Evolutionary conservation across 2,888 invertebrate genomes (phyloP), one percentile per base, ranked within the genome.

Genomic region (Caradrina clavipalpis): DNA sequence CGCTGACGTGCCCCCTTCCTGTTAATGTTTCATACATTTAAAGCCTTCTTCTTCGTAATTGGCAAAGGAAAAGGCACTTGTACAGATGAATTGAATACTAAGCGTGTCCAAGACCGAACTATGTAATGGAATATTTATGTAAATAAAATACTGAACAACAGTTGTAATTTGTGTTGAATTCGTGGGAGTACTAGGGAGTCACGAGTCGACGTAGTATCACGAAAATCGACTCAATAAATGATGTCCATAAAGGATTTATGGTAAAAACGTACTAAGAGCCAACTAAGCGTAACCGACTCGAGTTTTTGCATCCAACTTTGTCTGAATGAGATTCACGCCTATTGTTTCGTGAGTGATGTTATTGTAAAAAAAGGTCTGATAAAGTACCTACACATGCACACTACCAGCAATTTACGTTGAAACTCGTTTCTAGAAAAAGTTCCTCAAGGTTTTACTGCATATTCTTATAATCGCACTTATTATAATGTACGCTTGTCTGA

Each of bases 311-410:
- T 61, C 54, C 47, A 53, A 69, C 57, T 22, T 61, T 61, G 58
- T 69, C 56, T 66, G 76, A 82, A 80, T 78, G 76, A 82, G 76
- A 80, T 81, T 79, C 85, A 75, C 60, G 69, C 47, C 86, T 78
- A 88, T 89, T 90, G 89, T 89, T 84, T 85, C 73, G 73, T 77
- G 66, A 66, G 69, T 76, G 78, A 65, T 72, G 79, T 82, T 75
- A 69, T 63, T 75, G 69, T 78, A 84, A 86, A 90, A 89, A 89
- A 89, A 89, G 86, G 76, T 71, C 75, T 65, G 81, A 84, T 83
- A 81, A 81, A 80, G 70, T 73, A 68, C 68, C 61, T 69, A 65
- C 65, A 76, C 61, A 73, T 74, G 69, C 64, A 75, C 62, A 71
- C 50, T 69, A 62, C 59, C 58, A 53, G 42, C 68, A 82, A 82